Evolutionary conservation across 2,888 invertebrate species (phyloP).

Genomic region (Melipona beecheii): DNA sequence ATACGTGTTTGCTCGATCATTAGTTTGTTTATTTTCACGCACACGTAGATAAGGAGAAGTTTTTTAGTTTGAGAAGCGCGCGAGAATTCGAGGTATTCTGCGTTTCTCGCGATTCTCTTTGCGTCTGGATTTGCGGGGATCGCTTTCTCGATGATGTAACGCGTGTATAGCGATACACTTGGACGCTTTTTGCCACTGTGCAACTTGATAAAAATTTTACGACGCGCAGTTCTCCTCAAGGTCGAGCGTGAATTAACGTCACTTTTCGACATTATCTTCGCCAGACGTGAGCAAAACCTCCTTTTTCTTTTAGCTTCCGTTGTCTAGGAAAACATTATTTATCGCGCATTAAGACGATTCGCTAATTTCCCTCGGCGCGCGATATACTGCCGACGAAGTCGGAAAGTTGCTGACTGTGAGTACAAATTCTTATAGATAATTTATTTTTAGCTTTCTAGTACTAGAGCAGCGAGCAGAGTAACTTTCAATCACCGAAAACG

Average conservation of each 20-base stretch:
- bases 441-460: no score
- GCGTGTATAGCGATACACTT: no score
- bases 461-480: no score
- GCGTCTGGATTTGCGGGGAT: neutral
- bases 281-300: neutral
- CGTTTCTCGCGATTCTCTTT: neutral
- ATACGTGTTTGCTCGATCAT: no score
- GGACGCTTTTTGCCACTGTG: neutral
- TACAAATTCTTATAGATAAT: no score
- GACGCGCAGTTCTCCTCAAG: conserved; percentile 18
- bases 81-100: no score
- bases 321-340: neutral
- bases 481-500: no score
- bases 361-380: no score
- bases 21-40: no score
- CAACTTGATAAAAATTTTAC: conserved; percentile 22
- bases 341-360: neutral
- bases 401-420: no score
- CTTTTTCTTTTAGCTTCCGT: neutral
- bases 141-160: neutral
- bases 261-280: conserved; percentile 31
- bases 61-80: neutral
- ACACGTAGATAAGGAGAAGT: no score
- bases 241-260: conserved; percentile 6
- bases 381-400: no score